phyloP scores from a whole-genome alignment of 2,113 vertebrate species.

The Cathartes aura region DNA sequence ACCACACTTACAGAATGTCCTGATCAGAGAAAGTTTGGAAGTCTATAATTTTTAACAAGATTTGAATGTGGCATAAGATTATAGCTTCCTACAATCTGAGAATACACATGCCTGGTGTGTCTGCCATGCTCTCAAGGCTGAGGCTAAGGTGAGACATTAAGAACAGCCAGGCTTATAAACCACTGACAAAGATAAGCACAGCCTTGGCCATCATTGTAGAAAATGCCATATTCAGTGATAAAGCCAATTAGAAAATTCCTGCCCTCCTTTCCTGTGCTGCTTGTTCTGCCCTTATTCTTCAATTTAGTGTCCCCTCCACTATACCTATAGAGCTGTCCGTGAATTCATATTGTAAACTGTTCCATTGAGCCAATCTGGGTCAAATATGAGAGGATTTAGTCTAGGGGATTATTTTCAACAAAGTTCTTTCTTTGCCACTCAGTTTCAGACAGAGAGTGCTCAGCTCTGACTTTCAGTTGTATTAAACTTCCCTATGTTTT shows the following conservation, averaged over 20 bases:
- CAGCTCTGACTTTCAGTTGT: not conserved
- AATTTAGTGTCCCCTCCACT: not conserved
- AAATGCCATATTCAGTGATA: not conserved
- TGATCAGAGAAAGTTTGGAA: not conserved
- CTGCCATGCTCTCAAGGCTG: not conserved
- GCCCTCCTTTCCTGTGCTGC: not conserved
- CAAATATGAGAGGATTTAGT: not conserved
- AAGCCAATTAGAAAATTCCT: not conserved
- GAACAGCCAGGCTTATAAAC: not conserved
- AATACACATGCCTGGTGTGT: not conserved
- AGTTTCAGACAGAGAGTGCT: not conserved
- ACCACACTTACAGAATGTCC: not conserved
- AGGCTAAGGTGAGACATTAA: not conserved
- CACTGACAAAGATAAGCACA: not conserved
- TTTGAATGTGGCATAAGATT: not conserved
- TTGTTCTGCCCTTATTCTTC: not conserved
- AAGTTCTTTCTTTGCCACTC: not conserved
- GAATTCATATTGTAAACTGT: not conserved
- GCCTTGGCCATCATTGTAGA: not conserved
- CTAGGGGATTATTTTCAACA: not conserved
- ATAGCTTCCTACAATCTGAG: not conserved
- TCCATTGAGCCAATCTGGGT: not conserved
- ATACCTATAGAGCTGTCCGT: fast-evolving
- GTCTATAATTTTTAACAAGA: not conserved
- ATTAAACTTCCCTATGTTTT: not conserved